Percentiles rank a stretch among this genome's conserved stretches.
These are phyloP conservation scores for Orthosia cruda DNA, from an alignment of 2,888 invertebrate species.

Conservation along the genomic window DNA sequence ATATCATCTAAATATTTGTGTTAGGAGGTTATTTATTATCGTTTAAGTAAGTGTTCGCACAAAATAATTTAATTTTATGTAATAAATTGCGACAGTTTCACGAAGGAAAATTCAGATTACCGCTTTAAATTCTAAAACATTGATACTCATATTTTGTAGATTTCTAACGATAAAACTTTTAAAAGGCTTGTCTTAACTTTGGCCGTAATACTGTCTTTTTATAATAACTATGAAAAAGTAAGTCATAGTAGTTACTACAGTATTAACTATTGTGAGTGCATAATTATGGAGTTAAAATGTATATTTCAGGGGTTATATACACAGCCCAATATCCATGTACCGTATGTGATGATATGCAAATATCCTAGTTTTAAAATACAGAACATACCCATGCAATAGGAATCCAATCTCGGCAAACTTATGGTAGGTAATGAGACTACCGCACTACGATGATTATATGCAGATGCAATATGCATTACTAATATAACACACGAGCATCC, in stretches of 20 bases:
- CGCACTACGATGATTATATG: conserved; percentile 21
- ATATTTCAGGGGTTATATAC: too few species aligned
- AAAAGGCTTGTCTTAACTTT: conserved; percentile 1
- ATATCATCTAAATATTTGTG: too few species aligned
- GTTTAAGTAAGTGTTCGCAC: too few species aligned
- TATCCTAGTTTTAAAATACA: background rate
- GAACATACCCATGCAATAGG: background rate
- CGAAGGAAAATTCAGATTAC: too few species aligned
- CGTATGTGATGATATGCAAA: background rate
- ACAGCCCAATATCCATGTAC: background rate
- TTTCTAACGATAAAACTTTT: conserved; percentile 26
- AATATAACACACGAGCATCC: conserved; percentile 10
- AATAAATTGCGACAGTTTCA: too few species aligned
- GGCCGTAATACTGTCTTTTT: background rate
- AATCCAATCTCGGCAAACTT: conserved; percentile 34
- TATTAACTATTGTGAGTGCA: too few species aligned
- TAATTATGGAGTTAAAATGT: too few species aligned
- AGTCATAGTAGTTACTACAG: too few species aligned
- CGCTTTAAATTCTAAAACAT: background rate
- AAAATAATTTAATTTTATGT: too few species aligned
- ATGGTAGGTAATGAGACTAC: conserved; percentile 10
- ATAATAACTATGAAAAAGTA: background rate
- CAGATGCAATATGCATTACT: conserved; percentile 35
- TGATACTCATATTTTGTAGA: conserved; percentile 17
- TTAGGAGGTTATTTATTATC: too few species aligned